A percentile compares a stretch with the other conserved stretches of the same genome.
phyloP scores from a whole-genome alignment of 2,113 vertebrate genomes.

The Lamprotornis superbus region DNA sequence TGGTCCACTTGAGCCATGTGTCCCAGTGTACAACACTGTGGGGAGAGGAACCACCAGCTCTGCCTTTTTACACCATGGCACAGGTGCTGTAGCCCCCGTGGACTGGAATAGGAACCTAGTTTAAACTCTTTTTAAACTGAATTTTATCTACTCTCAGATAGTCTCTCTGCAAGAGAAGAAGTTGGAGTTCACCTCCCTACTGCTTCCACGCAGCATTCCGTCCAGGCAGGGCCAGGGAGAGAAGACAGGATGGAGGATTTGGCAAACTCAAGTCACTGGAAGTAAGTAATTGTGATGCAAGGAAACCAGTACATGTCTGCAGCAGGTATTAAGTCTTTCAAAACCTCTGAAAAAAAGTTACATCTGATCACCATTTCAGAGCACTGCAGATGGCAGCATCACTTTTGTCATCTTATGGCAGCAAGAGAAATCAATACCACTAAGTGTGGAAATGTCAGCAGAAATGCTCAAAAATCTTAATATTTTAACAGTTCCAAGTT shows the following conservation, averaged over 20 bases:
- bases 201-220: not conserved
- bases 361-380: not conserved
- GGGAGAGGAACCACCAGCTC: not conserved
- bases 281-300: not conserved
- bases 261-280: not conserved
- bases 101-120: not conserved
- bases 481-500: not conserved
- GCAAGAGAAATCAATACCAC: not conserved
- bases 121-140: not conserved
- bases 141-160: not conserved
- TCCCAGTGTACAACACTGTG: fast-evolving
- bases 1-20: fast-evolving
- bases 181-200: not conserved
- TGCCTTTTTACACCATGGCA: not conserved
- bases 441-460: not conserved
- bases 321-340: not conserved
- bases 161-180: not conserved
- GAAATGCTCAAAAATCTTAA: not conserved
- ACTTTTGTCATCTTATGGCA: not conserved
- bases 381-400: not conserved
- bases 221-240: not conserved
- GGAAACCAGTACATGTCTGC: fast-evolving
- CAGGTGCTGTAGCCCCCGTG: not conserved
- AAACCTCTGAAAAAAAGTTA: not conserved
- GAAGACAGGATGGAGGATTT: not conserved